Evolutionary conservation across 2,797 vertebrate species (phyloP).

Genomic region (Karalla daura): DNA sequence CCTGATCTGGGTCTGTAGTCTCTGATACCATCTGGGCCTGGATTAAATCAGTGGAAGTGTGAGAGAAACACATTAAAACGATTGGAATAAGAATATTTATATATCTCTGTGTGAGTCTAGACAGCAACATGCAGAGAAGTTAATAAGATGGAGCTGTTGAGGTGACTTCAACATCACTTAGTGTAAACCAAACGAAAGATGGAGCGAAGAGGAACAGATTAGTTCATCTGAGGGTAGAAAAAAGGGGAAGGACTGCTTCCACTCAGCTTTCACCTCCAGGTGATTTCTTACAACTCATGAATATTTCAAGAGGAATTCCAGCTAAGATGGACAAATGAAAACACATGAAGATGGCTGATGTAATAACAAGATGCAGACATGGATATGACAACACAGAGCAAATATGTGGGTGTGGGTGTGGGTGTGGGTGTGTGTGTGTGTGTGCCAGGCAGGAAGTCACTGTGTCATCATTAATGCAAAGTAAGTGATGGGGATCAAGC

Average conservation of each 20-base stretch:
- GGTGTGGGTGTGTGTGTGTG: too few species aligned
- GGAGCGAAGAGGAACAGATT: neutral
- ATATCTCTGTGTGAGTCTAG: too few species aligned
- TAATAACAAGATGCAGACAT: too few species aligned
- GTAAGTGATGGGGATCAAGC: too few species aligned
- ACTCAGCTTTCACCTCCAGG: neutral
- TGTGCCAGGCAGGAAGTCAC: too few species aligned
- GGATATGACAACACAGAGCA: neutral
- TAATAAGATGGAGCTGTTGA: too few species aligned
- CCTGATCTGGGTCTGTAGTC: slow-evolving; percentile 79
- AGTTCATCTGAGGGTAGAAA: neutral
- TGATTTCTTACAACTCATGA: neutral
- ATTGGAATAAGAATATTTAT: too few species aligned
- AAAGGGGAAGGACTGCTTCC: too few species aligned
- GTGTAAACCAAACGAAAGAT: neutral
- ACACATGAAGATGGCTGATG: neutral
- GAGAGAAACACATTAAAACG: neutral
- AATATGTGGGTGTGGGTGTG: too few species aligned
- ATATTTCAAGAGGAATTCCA: neutral
- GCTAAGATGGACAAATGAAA: too few species aligned
- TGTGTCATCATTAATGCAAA: too few species aligned
- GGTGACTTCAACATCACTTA: neutral
- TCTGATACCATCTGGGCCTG: slow-evolving; percentile 83
- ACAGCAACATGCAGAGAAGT: too few species aligned
- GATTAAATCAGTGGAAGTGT: neutral